A percentile compares a stretch with the other conserved stretches of the same genome.
Evolutionary conservation across 2,888 invertebrate species (phyloP).

Genomic region (Panzeria rudis): DNA sequence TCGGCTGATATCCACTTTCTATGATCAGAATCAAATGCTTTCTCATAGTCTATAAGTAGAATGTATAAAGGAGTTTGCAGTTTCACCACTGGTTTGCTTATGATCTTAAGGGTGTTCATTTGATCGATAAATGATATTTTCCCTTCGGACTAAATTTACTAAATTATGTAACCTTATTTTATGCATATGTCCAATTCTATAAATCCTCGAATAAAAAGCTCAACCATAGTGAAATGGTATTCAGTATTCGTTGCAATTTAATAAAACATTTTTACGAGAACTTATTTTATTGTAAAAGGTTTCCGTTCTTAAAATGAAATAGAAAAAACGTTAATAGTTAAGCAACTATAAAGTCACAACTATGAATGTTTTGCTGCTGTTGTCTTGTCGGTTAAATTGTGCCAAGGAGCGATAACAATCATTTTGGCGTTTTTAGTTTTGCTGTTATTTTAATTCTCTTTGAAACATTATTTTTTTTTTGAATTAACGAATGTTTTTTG

Average conservation of each 20-base stretch:
- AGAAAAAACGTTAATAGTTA: constrained; percentile 36
- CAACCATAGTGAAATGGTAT: background rate
- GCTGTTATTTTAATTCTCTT: constrained; percentile 54
- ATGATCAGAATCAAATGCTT: too few relatives aligned
- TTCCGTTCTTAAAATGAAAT: constrained; percentile 25
- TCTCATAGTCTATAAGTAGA: too few relatives aligned
- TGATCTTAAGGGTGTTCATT: too few relatives aligned
- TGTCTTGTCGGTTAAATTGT: constrained; percentile 68
- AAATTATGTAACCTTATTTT: too few relatives aligned
- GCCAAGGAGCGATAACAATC: constrained; percentile 70
- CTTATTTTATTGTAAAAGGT: constrained; percentile 45
- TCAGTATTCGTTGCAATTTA: constrained; percentile 19
- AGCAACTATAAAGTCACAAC: constrained; percentile 33
- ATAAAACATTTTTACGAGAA: background rate
- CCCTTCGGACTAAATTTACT: too few relatives aligned
- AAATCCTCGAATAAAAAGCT: too few relatives aligned
- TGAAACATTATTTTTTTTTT: constrained; percentile 43
- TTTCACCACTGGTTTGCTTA: too few relatives aligned
- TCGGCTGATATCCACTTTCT: too few relatives aligned
- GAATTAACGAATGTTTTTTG: constrained; percentile 58
- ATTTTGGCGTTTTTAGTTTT: constrained; percentile 60
- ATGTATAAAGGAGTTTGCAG: too few relatives aligned
- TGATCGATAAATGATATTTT: too few relatives aligned
- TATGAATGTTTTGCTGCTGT: constrained; percentile 53
- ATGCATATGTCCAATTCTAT: too few relatives aligned